Percentiles rank a stretch among this genome's conserved stretches.
phyloP scores from a whole-genome alignment of 2,797 vertebrate genomes.

The Phalanger gymnotis region DNA sequence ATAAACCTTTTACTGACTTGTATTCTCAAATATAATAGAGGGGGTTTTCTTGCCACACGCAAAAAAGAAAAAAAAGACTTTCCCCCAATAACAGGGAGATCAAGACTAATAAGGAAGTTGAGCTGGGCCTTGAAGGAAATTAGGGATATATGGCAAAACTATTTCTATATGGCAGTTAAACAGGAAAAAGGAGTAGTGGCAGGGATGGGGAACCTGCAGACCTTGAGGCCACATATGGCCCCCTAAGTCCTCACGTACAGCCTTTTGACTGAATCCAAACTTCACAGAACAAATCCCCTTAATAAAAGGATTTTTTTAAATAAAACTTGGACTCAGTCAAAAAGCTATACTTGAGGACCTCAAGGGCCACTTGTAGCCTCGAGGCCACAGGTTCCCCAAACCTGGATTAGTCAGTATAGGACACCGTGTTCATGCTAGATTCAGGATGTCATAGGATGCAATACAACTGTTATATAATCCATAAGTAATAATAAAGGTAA shows the following conservation, averaged over 20 bases:
- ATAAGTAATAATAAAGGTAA: too few relatives aligned
- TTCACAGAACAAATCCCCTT: too few relatives aligned
- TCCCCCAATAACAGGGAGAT: not conserved
- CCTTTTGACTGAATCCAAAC: too few relatives aligned
- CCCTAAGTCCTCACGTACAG: too few relatives aligned
- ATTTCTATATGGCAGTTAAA: not conserved
- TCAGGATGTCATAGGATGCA: not conserved
- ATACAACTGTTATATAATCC: too few relatives aligned
- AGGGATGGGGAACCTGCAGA: too few relatives aligned
- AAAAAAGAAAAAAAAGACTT: not conserved
- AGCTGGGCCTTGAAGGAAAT: not conserved
- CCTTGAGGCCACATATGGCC: too few relatives aligned
- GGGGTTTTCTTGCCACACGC: not conserved
- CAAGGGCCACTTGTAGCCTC: too few relatives aligned
- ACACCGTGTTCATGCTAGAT: not conserved
- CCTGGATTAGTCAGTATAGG: not conserved
- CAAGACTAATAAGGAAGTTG: not conserved
- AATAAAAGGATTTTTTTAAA: too few relatives aligned
- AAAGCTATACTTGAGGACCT: too few relatives aligned
- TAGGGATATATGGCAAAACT: not conserved
- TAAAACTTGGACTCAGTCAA: too few relatives aligned
- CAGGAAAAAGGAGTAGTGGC: not conserved
- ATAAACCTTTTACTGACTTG: not conserved
- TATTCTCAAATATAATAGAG: not conserved
- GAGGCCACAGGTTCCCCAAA: too few relatives aligned